phyloP scores from a whole-genome alignment of 1,140 invertebrate genomes.

The Ruditapes philippinarum region DNA sequence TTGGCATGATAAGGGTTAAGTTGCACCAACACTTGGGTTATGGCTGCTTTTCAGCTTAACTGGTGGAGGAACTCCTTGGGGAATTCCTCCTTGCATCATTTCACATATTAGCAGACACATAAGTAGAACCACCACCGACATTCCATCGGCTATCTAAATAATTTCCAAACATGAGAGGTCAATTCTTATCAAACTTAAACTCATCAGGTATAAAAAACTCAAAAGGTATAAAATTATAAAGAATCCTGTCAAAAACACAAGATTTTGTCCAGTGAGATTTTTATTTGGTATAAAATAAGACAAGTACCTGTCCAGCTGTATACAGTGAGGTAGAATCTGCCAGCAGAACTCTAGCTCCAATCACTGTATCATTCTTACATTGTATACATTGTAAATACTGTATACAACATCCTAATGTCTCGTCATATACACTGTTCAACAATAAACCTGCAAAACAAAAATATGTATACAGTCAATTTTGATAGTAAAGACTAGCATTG shows the following conservation, averaged over 20 bases:
- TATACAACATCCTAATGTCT: slow-evolving; percentile 21
- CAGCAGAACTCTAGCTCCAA: slow-evolving; percentile 51
- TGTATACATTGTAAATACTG: slow-evolving; percentile 5
- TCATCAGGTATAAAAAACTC: too few relatives aligned
- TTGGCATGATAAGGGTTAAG: too few relatives aligned
- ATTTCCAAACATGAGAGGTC: too few relatives aligned
- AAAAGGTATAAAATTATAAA: background rate
- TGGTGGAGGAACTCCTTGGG: too few relatives aligned
- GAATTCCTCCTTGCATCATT: too few relatives aligned
- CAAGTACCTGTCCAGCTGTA: slow-evolving; percentile 36
- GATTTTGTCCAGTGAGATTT: background rate
- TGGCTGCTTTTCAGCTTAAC: too few relatives aligned
- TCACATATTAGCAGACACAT: background rate
- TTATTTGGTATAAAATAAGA: background rate
- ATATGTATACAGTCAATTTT: too few relatives aligned
- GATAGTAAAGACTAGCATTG: too few relatives aligned
- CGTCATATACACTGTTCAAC: slow-evolving; percentile 32
- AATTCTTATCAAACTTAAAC: too few relatives aligned
- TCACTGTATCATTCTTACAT: background rate
- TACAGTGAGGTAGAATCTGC: slow-evolving; percentile 25
- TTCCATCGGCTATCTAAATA: too few relatives aligned
- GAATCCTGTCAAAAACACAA: background rate
- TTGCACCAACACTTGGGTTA: too few relatives aligned
- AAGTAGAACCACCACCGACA: background rate
- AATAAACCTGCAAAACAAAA: slow-evolving; percentile 9